A percentile compares a stretch with the other conserved stretches of the same genome.
Conservation (phyloP, 2,113 vertebrate species). For the Psammodynastes pulverulentus region DNA sequence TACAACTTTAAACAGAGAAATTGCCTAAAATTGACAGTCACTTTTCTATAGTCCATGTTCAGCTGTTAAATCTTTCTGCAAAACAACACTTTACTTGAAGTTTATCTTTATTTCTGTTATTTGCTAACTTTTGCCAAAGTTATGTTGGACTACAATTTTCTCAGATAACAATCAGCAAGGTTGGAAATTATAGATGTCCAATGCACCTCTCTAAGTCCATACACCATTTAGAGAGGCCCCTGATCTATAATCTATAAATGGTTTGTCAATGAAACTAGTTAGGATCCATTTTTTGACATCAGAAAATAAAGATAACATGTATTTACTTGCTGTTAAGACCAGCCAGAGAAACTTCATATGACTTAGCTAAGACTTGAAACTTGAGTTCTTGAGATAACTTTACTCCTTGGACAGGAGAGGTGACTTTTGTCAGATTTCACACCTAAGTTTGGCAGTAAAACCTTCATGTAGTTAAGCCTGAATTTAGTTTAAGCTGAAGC, state of each 20-base stretch:
- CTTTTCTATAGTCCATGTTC: neutral
- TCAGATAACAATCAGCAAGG: neutral
- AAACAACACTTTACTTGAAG: neutral
- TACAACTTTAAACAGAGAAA: neutral
- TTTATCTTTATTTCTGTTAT: neutral
- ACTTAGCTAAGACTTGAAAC: neutral
- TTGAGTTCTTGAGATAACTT: neutral
- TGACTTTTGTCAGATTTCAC: neutral
- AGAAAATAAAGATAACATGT: neutral
- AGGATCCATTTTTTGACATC: neutral
- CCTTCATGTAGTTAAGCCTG: neutral
- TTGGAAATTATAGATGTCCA: neutral
- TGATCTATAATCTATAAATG: neutral
- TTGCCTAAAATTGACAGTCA: neutral
- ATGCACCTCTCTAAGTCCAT: neutral
- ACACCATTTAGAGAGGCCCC: neutral
- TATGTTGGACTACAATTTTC: neutral
- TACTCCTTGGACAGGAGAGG: neutral
- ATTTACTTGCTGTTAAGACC: neutral
- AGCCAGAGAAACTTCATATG: neutral
- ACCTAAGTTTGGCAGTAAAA: neutral
- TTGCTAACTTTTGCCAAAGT: neutral
- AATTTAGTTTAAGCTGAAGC: neutral
- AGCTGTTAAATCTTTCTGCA: neutral
- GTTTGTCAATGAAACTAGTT: neutral